Evolutionary conservation across 2,888 invertebrate genomes (phyloP), one percentile per base, ranked within the genome.

Genomic region (Halictus quadricinctus): DNA sequence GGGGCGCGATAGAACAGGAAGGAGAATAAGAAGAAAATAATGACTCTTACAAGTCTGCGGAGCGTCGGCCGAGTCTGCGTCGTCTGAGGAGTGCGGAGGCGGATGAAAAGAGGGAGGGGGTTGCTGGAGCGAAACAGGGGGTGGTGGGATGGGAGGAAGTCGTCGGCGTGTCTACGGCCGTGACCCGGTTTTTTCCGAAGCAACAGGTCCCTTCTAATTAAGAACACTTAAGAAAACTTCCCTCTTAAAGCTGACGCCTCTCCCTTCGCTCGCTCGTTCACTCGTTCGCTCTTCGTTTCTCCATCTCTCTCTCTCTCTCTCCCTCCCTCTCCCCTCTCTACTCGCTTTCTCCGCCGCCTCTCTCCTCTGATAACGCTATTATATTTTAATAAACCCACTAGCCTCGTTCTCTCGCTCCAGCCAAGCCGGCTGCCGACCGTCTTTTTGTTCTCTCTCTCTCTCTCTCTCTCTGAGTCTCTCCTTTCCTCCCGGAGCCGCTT

Each of bases 191-290:
- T 94, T 94, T 94, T 94, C 94, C 93, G 94, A 94, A 94, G 94
- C 94, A 94, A 94, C 94, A 94, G 94, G 94, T 94, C 92, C 93
- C 93, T 94, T 94, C 94, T 94, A 94, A 94, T 94, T 94, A 94
- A 94, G 94, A 94, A 94, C 94, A 94, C 94, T 94, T 94, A 94
- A 94, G 94, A 94, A 94, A 94, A 94, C 94, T 94, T 94, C 93
- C 93, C 94, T 94, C 94, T 94, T 94, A 94, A 94, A 94, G 94
- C 94, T 92, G 93, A 94, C 94, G 94, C 94, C 93, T 92, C 91
- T 91, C 93, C 91, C 92, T 90, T 86, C 91, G 86, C 87, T 86
- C 81, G 83, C 83, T 60, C 83, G 43, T 81, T 29, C 64, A 79
- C 87, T 41, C 21, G 36, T 15, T 41, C 36, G 8, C 69, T 41